Evolutionary conservation across 2,888 invertebrate species (phyloP).

Genomic region (Coenonympha arcania): DNA sequence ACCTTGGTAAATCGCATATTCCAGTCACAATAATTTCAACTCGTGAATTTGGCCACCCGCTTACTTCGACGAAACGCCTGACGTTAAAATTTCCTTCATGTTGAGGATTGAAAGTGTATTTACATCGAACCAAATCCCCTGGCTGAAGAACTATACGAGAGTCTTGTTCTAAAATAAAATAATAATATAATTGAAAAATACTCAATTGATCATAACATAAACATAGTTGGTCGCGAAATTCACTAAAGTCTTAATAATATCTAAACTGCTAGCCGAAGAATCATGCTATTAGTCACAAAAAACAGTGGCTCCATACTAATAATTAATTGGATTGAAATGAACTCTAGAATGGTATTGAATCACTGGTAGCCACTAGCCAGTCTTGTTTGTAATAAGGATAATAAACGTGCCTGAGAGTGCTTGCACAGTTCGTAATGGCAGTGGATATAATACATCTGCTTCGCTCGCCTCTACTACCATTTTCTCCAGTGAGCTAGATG

Average conservation of each 20-base stretch:
- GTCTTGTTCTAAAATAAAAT: conserved; percentile 34
- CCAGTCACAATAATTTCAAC: conserved; percentile 50
- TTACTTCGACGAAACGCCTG: conserved; percentile 61
- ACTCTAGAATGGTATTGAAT: too few species aligned
- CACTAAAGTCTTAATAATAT: too few species aligned
- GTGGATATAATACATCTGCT: conserved; percentile 37
- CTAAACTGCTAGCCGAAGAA: too few species aligned
- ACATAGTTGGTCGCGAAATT: too few species aligned
- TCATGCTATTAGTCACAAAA: too few species aligned
- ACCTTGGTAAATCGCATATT: conserved; percentile 66
- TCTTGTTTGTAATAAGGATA: not conserved
- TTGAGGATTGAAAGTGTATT: conserved; percentile 61
- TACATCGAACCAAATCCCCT: conserved; percentile 61
- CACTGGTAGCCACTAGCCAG: too few species aligned
- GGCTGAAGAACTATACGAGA: conserved; percentile 51
- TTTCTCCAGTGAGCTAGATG: conserved; percentile 40
- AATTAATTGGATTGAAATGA: too few species aligned
- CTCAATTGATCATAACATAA: too few species aligned
- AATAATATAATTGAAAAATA: not conserved
- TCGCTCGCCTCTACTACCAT: conserved; percentile 30
- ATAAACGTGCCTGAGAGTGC: conserved; percentile 35
- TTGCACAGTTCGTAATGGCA: conserved; percentile 46
- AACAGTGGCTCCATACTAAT: too few species aligned
- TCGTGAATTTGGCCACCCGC: conserved; percentile 64
- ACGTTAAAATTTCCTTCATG: conserved; percentile 55